Evolutionary conservation across 2,113 vertebrate genomes (phyloP).

Genomic region (Polyodon spathula): DNA sequence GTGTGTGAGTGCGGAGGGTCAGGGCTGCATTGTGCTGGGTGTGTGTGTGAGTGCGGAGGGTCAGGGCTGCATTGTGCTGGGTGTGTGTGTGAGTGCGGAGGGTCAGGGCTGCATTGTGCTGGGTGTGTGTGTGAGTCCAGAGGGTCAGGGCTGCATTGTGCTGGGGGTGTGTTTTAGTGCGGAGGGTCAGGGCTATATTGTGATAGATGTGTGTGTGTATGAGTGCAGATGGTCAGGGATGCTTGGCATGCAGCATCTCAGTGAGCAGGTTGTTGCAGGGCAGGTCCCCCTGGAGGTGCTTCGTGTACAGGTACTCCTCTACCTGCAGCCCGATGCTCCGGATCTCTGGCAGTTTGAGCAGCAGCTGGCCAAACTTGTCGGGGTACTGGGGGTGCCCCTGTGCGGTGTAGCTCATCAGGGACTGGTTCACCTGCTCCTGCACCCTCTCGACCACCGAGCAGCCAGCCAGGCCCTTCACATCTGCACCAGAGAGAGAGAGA

Average conservation of each 20-base stretch:
- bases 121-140: too few relatives aligned
- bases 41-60: conserved; percentile 39
- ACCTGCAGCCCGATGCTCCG: conserved; percentile 65
- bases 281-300: conserved; percentile 64
- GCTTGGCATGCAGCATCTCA: conserved; percentile 67
- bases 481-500: conserved; percentile 34
- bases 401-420: conserved; percentile 63
- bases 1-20: conserved; percentile 30
- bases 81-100: too few relatives aligned
- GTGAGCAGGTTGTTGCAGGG: conserved; percentile 67
- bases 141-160: too few relatives aligned
- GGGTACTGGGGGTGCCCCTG: conserved; percentile 46
- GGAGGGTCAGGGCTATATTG: conserved; percentile 35
- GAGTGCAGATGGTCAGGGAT: conserved; percentile 50
- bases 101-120: too few relatives aligned
- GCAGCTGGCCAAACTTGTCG: conserved; percentile 65
- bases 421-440: conserved; percentile 61
- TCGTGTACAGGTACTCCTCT: conserved; percentile 67
- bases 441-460: conserved; percentile 57
- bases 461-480: conserved; percentile 57
- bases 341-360: conserved; percentile 63
- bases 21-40: conserved; percentile 35
- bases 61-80: conserved; percentile 56
- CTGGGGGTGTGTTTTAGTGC: too few relatives aligned
- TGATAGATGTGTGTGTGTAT: conserved; percentile 21